These are phyloP conservation scores for Oxyruncus cristatus DNA, from an alignment of 2,113 vertebrate genomes.

Conservation along the genomic window DNA sequence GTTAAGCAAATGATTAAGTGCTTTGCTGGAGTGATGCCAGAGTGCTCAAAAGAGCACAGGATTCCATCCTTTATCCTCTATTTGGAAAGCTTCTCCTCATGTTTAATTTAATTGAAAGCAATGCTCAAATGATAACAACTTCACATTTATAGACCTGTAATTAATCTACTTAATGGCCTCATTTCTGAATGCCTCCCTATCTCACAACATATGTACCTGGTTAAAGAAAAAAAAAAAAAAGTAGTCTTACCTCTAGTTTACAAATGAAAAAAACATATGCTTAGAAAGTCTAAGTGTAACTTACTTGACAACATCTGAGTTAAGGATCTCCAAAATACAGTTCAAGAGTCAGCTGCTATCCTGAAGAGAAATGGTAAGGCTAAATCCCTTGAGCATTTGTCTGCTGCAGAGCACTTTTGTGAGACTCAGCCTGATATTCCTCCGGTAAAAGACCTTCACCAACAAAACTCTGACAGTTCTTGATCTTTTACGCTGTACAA, in stretches of 20 bases:
- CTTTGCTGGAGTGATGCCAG: constrained; percentile 51
- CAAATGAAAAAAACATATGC: background rate
- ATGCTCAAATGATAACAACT: constrained; percentile 54
- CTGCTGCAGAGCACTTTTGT: background rate
- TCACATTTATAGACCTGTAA: constrained; percentile 43
- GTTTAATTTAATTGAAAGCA: constrained; percentile 67
- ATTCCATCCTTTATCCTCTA: constrained; percentile 35
- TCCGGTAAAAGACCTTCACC: background rate
- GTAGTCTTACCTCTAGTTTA: background rate
- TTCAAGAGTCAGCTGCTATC: background rate
- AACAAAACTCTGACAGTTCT: background rate
- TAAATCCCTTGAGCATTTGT: background rate
- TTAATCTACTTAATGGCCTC: constrained; percentile 37
- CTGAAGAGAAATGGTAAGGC: background rate
- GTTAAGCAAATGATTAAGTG: constrained; percentile 57
- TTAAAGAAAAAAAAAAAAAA: background rate
- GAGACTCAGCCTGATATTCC: background rate
- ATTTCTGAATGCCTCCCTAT: background rate
- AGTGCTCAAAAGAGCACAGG: constrained; percentile 11
- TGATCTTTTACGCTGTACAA: background rate
- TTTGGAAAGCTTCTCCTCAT: constrained; percentile 44
- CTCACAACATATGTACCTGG: background rate
- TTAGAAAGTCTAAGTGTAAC: background rate
- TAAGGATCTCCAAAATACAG: background rate
- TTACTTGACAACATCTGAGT: background rate